Evolutionary conservation across 2,888 invertebrate species (phyloP), one percentile per base, ranked within the genome.

Genomic region (Pyrrhosoma nymphula): DNA sequence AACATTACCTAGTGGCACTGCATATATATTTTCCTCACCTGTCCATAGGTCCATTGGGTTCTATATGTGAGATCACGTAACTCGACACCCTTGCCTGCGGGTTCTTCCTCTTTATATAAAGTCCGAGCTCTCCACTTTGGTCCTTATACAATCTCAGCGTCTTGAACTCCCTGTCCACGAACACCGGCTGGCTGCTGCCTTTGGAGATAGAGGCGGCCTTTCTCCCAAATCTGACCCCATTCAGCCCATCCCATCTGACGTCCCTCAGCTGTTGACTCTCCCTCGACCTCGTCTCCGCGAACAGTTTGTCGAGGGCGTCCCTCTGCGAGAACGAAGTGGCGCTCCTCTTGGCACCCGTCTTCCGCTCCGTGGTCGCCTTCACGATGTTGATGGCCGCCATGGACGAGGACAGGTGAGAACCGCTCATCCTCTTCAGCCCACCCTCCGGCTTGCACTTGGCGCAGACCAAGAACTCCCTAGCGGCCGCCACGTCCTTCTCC

Each of bases 31-130:
- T 96, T 97, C 95, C 96, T 96, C 96, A 97, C 97, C 97, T 97
- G 96, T 97, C 97, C 18, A 97, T 97, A 88, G 97, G 96, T 89
- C 97, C 97, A 95, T 97, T 97, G 69, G 97, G 97, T 95, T 97
- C 96, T 96, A 98, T 97, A 95, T 97, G 97, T 16, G 97, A 97
- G 95, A 97, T 97, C 95, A 97, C 96, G 96, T 97, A 97, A 90
- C 95, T 93, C 39, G 96, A 96, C 56, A 96, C 95, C 88, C 96
- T 95, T 18, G 96, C 95, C 18, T 96, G 95, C 60, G 96, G 96
- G 95, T 96, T 96, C 88, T 96, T 96, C 95, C 96, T 96, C 95
- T 96, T 96, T 56, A 96, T 96, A 95, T 96, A 96, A 20, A 96
- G 96, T 26, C 96, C 96, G 88, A 96, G 96, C 90, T 96, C 96